Evolutionary conservation across 2,113 vertebrate species (phyloP).

Genomic region (Eolophus roseicapilla): DNA sequence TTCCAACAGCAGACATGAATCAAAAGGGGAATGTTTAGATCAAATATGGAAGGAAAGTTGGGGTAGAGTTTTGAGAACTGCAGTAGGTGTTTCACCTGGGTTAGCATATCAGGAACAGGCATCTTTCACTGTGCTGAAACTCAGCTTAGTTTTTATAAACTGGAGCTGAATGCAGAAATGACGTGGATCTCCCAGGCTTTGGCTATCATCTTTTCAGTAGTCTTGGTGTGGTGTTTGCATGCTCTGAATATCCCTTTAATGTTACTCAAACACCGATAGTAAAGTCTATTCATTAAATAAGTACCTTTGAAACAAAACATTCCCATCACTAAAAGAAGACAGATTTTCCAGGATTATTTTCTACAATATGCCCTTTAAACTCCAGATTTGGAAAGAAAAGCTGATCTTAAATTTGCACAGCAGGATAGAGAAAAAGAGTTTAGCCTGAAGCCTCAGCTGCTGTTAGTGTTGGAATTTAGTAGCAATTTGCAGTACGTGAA

Average conservation of each 20-base stretch:
- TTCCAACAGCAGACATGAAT: background rate
- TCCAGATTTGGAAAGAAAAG: conserved; percentile 15
- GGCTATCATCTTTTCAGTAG: background rate
- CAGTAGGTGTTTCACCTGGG: background rate
- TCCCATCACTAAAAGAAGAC: background rate
- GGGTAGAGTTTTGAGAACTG: background rate
- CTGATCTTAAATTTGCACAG: conserved; percentile 18
- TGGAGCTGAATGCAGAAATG: background rate
- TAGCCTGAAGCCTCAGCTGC: background rate
- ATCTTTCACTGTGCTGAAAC: background rate
- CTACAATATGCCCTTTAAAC: background rate
- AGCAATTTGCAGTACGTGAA: background rate
- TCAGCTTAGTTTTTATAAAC: background rate
- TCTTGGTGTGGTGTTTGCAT: background rate
- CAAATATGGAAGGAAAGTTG: background rate
- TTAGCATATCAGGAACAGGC: background rate
- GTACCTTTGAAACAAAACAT: background rate
- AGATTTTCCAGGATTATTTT: conserved; percentile 35
- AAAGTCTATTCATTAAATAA: background rate
- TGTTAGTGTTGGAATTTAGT: background rate
- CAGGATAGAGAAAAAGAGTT: background rate
- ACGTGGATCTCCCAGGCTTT: background rate
- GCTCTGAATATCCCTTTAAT: background rate
- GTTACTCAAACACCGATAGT: background rate
- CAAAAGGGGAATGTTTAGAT: background rate